A percentile compares a stretch with the other conserved stretches of the same genome.
Conservation (phyloP, 2,888 invertebrate genomes). For the Acanthosepion esculentum region DNA sequence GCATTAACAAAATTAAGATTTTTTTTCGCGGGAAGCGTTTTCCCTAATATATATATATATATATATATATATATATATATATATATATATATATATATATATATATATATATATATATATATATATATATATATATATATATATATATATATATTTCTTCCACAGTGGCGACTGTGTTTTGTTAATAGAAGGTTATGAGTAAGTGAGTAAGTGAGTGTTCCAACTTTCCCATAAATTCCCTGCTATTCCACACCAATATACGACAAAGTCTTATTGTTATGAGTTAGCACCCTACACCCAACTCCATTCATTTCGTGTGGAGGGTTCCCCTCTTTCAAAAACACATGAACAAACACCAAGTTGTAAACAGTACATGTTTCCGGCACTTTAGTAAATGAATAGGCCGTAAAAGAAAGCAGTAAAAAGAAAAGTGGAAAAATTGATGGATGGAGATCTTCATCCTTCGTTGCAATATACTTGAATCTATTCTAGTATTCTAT, state of each 20-base stretch:
- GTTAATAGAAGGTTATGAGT: background rate
- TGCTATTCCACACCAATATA: background rate
- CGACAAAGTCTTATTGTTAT: constrained; percentile 33
- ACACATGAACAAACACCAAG: background rate
- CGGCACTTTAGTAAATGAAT: background rate
- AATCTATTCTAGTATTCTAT: no score
- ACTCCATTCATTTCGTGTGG: background rate
- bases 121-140: constrained; percentile 33
- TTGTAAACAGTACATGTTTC: constrained; percentile 33
- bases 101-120: constrained; percentile 19
- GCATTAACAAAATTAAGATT: no score
- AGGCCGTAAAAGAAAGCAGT: background rate
- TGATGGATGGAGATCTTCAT: no score
- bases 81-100: constrained; percentile 33
- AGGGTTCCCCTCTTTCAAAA: background rate
- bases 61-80: constrained; percentile 22
- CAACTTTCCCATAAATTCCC: background rate
- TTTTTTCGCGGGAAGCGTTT: no score
- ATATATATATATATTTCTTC: background rate
- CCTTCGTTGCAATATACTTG: no score
- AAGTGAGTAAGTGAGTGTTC: background rate
- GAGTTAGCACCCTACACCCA: background rate
- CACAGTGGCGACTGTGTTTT: background rate
- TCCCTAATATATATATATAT: background rate
- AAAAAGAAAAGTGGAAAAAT: no score